Evolutionary conservation across 2,797 vertebrate genomes (phyloP).

Genomic region (Enoplosus armatus): DNA sequence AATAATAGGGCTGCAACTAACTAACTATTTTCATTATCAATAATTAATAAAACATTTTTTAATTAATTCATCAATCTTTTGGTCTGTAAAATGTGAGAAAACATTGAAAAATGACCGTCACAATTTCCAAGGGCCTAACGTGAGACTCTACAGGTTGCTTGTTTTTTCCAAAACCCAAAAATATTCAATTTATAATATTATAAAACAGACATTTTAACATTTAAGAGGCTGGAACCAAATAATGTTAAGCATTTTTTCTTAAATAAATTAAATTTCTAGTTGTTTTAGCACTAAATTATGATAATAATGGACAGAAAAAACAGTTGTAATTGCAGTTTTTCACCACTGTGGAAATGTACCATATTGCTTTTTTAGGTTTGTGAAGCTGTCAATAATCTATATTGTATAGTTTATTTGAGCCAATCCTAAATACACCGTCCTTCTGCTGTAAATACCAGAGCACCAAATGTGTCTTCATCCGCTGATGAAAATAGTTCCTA

Average conservation of each 20-base stretch:
- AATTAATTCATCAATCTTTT: background rate
- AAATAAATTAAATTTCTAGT: background rate
- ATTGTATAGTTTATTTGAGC: background rate
- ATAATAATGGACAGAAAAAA: too few relatives aligned
- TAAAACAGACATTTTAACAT: background rate
- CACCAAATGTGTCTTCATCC: background rate
- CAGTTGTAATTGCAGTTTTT: background rate
- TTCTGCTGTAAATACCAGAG: background rate
- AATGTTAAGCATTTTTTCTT: background rate
- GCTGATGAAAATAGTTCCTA: background rate
- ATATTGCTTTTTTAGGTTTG: background rate
- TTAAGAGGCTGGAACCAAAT: background rate
- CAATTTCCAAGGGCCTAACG: background rate
- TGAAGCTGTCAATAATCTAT: background rate
- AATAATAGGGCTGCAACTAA: background rate
- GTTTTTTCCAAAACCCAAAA: background rate
- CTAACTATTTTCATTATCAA: background rate
- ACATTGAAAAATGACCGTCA: background rate
- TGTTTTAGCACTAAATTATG: background rate
- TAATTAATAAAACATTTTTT: background rate
- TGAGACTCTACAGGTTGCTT: background rate
- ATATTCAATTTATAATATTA: background rate
- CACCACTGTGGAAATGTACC: background rate
- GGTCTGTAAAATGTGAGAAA: background rate
- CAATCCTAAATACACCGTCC: background rate